A percentile compares a stretch with the other conserved stretches of the same genome.
Evolutionary conservation across 2,888 invertebrate species (phyloP).

Genomic region (Drosophila engyochracea): DNA sequence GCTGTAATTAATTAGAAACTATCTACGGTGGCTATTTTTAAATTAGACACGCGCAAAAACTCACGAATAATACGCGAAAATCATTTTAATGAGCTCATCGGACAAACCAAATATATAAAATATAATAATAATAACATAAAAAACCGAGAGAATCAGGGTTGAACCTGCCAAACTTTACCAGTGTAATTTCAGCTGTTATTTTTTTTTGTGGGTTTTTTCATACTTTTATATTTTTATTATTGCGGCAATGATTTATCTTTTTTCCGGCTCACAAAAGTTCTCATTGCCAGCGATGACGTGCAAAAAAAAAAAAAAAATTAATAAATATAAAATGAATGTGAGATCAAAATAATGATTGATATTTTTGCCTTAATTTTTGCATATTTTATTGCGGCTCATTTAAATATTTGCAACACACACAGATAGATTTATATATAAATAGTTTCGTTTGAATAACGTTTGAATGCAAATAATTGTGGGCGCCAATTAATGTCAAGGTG

Average conservation of each 20-base stretch:
- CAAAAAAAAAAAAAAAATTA: constrained; percentile 31
- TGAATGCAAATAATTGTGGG: constrained; percentile 41
- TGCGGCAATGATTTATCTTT: constrained; percentile 42
- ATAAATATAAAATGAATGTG: neutral
- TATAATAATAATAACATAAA: constrained; percentile 1
- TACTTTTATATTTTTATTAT: neutral
- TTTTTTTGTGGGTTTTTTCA: neutral
- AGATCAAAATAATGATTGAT: constrained; percentile 38
- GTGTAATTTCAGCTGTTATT: constrained; percentile 9
- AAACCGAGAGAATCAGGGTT: neutral
- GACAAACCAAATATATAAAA: constrained; percentile 4
- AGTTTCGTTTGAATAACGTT: constrained; percentile 5
- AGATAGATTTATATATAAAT: neutral
- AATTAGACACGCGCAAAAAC: constrained; percentile 32
- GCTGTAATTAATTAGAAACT: constrained; percentile 57
- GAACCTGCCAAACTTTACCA: constrained; percentile 10
- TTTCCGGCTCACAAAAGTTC: constrained; percentile 30
- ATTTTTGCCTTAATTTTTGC: constrained; percentile 24
- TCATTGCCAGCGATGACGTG: constrained; percentile 53
- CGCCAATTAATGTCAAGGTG: constrained; percentile 54
- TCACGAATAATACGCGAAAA: constrained; percentile 46
- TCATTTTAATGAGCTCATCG: constrained; percentile 72
- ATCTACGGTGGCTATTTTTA: constrained; percentile 29
- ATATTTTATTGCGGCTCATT: constrained; percentile 35
- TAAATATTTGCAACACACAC: constrained; percentile 20